phyloP scores from a whole-genome alignment of 1,140 invertebrate species.

The Scaptomyza pallida region DNA sequence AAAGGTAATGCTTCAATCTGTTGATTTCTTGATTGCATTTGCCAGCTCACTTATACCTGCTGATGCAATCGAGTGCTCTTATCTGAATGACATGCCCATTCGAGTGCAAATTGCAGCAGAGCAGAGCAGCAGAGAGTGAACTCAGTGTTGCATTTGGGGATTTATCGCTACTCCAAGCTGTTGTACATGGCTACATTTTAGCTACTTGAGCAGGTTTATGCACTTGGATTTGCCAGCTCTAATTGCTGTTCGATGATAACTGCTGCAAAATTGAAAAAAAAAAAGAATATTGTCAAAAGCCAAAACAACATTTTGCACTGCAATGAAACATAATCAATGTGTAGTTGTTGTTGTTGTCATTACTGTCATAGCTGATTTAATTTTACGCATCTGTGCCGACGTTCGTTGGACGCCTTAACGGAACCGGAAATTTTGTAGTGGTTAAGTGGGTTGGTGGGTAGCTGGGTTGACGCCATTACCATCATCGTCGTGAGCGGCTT shows the following conservation, averaged over 20 bases:
- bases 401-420: conserved; percentile 36
- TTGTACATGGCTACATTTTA: conserved; percentile 22
- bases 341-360: conserved; percentile 16
- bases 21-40: conserved; percentile 11
- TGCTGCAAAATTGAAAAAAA: conserved; percentile 14
- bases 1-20: conserved; percentile 6
- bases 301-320: conserved; percentile 7
- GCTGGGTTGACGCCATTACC: conserved; percentile 18
- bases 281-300: conserved; percentile 4
- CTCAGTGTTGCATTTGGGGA: conserved; percentile 1
- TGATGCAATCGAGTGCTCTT: conserved; percentile 15
- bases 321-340: conserved; percentile 24
- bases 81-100: conserved; percentile 20
- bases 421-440: conserved; percentile 65
- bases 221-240: conserved; percentile 62
- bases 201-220: conserved; percentile 73
- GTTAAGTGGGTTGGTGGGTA: conserved; percentile 51
- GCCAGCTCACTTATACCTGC: conserved; percentile 4
- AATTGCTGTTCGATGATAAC: conserved; percentile 73
- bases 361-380: conserved; percentile 57
- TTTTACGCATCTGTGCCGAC: conserved; percentile 51
- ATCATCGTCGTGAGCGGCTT: not conserved
- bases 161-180: conserved; percentile 2
- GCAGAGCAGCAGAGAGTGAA: no score
- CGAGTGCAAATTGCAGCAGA: conserved; percentile 16